Percentiles rank a stretch among this genome's conserved stretches.
Conservation (phyloP, 37 sponge, comb jelly and placozoan species). For the Haliclona indistincta region DNA sequence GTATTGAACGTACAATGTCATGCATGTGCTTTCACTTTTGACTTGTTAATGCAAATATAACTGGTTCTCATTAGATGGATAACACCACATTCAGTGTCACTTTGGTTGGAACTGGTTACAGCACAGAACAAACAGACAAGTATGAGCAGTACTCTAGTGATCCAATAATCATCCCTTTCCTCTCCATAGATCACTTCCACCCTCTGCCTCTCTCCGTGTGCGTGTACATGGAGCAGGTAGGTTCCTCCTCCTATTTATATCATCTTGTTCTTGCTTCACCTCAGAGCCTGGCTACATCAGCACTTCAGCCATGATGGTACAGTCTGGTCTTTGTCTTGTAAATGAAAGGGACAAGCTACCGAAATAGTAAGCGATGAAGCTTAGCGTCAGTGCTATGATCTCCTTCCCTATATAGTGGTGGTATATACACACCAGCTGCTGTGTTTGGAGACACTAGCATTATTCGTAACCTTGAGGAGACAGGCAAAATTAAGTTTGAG, state of each 20-base stretch:
- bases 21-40: constrained; percentile 3
- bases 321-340: constrained; percentile 65
- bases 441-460: constrained; percentile 70
- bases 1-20: not conserved
- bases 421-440: constrained; percentile 74
- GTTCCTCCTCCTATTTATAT: too few species aligned
- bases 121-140: constrained; percentile 31
- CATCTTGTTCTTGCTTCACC: not conserved
- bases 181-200: not conserved
- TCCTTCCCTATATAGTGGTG: constrained; percentile 51
- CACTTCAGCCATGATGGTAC: constrained; percentile 70
- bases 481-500: constrained; percentile 72
- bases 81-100: constrained; percentile 43
- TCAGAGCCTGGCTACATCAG: constrained; percentile 76
- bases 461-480: constrained; percentile 55
- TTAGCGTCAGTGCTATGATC: too few species aligned
- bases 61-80: constrained; percentile 38
- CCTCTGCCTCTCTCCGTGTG: constrained; percentile 1
- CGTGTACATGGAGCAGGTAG: constrained; percentile 45
- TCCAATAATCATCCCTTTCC: not conserved
- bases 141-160: not conserved
- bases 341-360: constrained; percentile 53
- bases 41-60: not conserved
- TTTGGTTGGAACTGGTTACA: constrained; percentile 56
- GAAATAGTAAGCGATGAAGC: constrained; percentile 33